Conservation (phyloP, 2,888 invertebrate species). For the Nomada lathburiana region DNA sequence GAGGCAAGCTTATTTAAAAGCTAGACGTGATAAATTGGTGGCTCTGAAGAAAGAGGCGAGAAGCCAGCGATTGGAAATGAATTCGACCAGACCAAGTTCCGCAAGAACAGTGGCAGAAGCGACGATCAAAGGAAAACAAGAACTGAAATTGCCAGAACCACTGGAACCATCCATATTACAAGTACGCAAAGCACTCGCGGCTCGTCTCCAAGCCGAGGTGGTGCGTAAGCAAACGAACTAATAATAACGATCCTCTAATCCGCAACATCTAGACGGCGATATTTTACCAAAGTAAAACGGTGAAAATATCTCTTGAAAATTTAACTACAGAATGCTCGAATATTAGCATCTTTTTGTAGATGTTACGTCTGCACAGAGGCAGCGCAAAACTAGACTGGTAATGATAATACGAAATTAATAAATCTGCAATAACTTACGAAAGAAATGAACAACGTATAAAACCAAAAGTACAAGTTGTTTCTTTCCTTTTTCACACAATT, state of each 20-base stretch:
- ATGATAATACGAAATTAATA: no score
- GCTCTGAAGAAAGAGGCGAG: conserved; percentile 95
- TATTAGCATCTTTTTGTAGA: conserved; percentile 1
- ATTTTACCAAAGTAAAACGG: neutral
- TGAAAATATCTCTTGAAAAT: neutral
- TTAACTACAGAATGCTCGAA: neutral
- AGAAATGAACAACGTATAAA: neutral
- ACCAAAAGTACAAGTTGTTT: neutral
- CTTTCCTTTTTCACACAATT: neutral
- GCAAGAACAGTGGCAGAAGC: conserved; percentile 80
- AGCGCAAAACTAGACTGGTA: neutral
- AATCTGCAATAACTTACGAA: neutral
- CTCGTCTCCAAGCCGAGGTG: conserved; percentile 93
- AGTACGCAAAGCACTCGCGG: conserved; percentile 93
- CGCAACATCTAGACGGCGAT: neutral
- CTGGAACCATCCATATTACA: conserved; percentile 88
- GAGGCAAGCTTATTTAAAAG: conserved; percentile 93
- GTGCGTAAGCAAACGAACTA: conserved; percentile 86
- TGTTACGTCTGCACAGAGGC: neutral
- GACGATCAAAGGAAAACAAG: conserved; percentile 79
- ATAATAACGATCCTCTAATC: neutral
- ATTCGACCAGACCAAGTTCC: conserved; percentile 83
- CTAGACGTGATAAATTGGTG: conserved; percentile 95
- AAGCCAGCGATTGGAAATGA: conserved; percentile 90
- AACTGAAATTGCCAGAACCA: conserved; percentile 73